Conservation (phyloP, 2,113 vertebrate species). For the Petroica traversi region DNA sequence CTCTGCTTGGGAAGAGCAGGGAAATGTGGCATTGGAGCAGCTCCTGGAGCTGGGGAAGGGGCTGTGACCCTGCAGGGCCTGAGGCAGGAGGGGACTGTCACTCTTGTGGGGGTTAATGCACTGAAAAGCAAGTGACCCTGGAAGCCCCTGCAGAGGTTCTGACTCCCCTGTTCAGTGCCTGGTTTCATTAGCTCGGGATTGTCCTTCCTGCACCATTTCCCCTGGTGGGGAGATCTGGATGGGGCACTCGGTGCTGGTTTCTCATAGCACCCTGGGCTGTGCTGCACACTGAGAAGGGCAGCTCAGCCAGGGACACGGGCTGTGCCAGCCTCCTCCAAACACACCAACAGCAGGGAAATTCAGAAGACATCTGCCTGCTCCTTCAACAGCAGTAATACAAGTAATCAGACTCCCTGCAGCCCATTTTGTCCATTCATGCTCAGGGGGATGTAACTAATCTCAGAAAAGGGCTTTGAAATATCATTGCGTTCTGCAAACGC, state of each 20-base stretch:
- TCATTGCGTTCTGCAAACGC: background rate
- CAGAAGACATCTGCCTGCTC: background rate
- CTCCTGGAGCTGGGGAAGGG: background rate
- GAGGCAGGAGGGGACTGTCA: background rate
- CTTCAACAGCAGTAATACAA: background rate
- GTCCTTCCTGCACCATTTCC: background rate
- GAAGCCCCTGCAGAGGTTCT: background rate
- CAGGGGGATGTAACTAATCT: background rate
- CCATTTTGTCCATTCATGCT: background rate
- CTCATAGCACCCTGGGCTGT: background rate
- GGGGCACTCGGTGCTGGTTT: background rate
- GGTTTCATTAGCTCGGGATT: background rate
- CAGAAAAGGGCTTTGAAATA: background rate
- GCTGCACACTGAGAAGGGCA: background rate
- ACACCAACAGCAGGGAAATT: background rate
- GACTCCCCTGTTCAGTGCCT: background rate
- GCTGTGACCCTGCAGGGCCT: background rate
- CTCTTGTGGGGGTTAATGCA: accelerated
- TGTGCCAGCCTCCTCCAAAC: background rate
- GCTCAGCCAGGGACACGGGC: background rate
- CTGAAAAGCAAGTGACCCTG: background rate
- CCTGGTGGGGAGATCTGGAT: accelerated
- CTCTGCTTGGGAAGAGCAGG: accelerated
- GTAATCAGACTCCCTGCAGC: background rate
- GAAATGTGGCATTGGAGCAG: background rate